Base-by-base conservation (phyloP, 2,797 vertebrate species). In the Pseudomugil tenellus region DNA sequence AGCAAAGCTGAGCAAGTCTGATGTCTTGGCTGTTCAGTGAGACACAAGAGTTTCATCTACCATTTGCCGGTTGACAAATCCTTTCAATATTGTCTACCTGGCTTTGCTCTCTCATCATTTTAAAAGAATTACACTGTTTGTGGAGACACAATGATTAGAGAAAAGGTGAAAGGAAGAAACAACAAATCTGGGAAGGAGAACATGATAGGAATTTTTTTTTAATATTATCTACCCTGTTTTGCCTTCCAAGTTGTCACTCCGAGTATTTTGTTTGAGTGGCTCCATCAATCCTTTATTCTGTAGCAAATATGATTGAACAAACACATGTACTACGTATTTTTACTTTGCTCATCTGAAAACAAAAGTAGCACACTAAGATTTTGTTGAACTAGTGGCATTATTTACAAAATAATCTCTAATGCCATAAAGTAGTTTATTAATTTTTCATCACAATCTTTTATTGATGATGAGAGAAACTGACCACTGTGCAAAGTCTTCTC, bases 1-100 rank as follows among this genome's bases (percentile, higher is more conserved):
- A 53, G 72, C 34, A 71, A 73, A 87, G 80, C 70, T 65, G 72
- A 70, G 58, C 58, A 29, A 55, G 73, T 43, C 49, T 48, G 75
- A 83, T 84, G 87, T 76, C 68, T 63, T 67, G 78, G 80, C 72
- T 64, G 58, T 81, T 80, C 67, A 80, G 67, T 77, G 49, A 83
- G 79, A 80, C 51, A 21, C 80, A 79, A 55, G 70, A 88, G 84
- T 88, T 89, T 83, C 73, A 87, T 84, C 85, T 87, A 69, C 79
- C 78, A 90, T 91, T 86, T 48, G 77, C 86, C 86, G 84, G 81
- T 85, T 90, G 88, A 90, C 85, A 87, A 87, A 92, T 91, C 87
- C 87, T 89, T 89, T 89, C 87, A 87, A 88, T 87, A 84, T 52
- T 84, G 79, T 89, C 84, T 80, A 86, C 79, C 85, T 85, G 84